A percentile compares a stretch with the other conserved stretches of the same genome.
Conservation (phyloP, 2,113 vertebrate genomes). For the Otus sunia region DNA sequence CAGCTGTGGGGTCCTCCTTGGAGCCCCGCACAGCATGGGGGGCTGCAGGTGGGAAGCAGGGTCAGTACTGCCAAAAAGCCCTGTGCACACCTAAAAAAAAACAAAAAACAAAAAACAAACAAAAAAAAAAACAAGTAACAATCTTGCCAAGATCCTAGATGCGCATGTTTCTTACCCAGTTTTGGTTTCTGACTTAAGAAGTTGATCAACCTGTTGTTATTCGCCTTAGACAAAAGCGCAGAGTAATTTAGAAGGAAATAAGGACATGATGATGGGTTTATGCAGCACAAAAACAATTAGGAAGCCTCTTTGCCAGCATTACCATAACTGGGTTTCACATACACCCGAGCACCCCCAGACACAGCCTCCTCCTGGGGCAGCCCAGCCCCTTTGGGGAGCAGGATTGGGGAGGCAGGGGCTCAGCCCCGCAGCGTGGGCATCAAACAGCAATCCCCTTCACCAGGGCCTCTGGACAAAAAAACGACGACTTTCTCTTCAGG, state of each 20-base stretch:
- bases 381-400: neutral
- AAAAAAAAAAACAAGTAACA: no score
- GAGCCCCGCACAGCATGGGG: no score
- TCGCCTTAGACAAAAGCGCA: neutral
- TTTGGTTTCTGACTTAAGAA: neutral
- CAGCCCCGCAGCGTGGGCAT: slow-evolving; percentile 17
- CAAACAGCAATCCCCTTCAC: slow-evolving; percentile 54
- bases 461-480: slow-evolving; percentile 31
- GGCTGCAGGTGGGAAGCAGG: neutral
- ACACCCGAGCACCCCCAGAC: neutral
- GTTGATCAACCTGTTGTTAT: neutral
- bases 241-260: neutral
- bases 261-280: neutral
- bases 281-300: neutral
- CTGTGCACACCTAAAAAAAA: neutral
- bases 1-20: rapidly evolving
- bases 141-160: neutral
- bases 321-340: rapidly evolving
- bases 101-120: neutral
- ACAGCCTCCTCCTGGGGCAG: neutral
- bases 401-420: neutral
- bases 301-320: neutral
- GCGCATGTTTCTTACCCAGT: rapidly evolving
- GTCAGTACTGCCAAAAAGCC: neutral
- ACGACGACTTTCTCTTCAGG: slow-evolving; percentile 45